A percentile compares a stretch with the other conserved stretches of the same genome.
These are phyloP conservation scores for Smutsia gigantea DNA, from an alignment of 2,797 vertebrate species.

Conservation along the genomic window DNA sequence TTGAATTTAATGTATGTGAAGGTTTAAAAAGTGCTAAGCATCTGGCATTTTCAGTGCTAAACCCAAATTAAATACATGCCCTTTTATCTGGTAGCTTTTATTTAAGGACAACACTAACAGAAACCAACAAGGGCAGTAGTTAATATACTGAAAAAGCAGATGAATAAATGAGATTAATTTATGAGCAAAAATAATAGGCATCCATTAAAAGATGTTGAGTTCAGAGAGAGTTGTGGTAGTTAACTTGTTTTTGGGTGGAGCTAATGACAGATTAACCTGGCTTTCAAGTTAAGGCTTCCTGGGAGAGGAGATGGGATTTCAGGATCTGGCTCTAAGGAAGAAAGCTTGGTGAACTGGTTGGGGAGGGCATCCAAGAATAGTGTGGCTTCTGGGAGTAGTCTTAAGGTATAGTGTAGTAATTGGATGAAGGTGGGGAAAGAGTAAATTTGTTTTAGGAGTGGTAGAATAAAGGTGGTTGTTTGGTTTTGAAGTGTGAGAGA, in stretches of 20 bases:
- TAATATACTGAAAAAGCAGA: slow-evolving; percentile 40
- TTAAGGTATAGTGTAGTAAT: neutral
- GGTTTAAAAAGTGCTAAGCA: slow-evolving; percentile 34
- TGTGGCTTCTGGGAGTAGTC: slow-evolving; percentile 66
- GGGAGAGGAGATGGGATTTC: slow-evolving; percentile 64
- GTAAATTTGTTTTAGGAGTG: slow-evolving; percentile 20
- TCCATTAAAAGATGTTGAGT: slow-evolving; percentile 18
- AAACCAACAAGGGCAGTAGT: neutral
- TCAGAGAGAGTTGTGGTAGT: slow-evolving; percentile 42
- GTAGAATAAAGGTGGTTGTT: slow-evolving; percentile 26
- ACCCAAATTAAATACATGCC: neutral
- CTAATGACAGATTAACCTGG: slow-evolving; percentile 53
- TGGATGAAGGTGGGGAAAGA: slow-evolving; percentile 13
- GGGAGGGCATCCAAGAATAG: slow-evolving; percentile 43
- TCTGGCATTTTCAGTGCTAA: slow-evolving; percentile 31
- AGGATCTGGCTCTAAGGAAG: slow-evolving; percentile 42
- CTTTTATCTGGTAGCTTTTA: slow-evolving; percentile 58
- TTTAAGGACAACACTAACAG: neutral
- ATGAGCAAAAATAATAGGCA: slow-evolving; percentile 11
- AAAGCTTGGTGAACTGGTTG: slow-evolving; percentile 73
- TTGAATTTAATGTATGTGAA: slow-evolving; percentile 33
- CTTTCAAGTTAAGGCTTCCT: slow-evolving; percentile 59
- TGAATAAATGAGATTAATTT: slow-evolving; percentile 56
- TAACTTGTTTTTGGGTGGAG: slow-evolving; percentile 42
- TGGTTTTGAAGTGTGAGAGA: slow-evolving; percentile 51